Percentiles rank a stretch among this genome's conserved stretches.
Evolutionary conservation across 2,797 vertebrate genomes (phyloP).

Genomic region (Manis javanica): DNA sequence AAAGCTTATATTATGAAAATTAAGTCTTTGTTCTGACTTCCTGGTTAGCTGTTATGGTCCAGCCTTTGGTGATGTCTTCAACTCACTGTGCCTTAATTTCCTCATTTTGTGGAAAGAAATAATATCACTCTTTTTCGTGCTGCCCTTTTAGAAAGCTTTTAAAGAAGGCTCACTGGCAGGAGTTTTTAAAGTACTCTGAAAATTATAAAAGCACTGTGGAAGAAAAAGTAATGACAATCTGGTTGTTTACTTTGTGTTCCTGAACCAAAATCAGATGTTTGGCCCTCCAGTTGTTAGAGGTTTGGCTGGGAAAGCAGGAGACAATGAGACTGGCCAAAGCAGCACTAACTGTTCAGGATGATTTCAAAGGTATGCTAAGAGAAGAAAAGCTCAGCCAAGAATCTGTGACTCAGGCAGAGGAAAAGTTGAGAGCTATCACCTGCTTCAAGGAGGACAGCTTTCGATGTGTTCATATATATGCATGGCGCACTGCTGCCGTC

Average conservation of each 20-base stretch:
- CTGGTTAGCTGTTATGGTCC: neutral
- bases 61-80: neutral
- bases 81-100: conserved; percentile 30
- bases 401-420: conserved; percentile 70
- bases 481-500: conserved; percentile 67
- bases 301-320: conserved; percentile 70
- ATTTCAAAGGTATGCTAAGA: conserved; percentile 78
- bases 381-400: conserved; percentile 57
- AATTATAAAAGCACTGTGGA: conserved; percentile 29
- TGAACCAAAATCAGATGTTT: conserved; percentile 72
- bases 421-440: conserved; percentile 78
- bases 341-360: conserved; percentile 66
- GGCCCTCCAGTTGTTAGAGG: conserved; percentile 58
- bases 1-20: neutral
- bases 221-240: conserved; percentile 31
- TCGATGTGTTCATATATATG: conserved; percentile 78
- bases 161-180: conserved; percentile 38
- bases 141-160: conserved; percentile 38
- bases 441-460: conserved; percentile 74
- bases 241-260: conserved; percentile 60
- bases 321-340: conserved; percentile 74
- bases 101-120: conserved; percentile 9
- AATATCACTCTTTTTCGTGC: neutral
- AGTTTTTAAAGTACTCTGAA: conserved; percentile 60
- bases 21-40: neutral